These are phyloP conservation scores for Ctenicera cuprea DNA, from an alignment of 2,888 invertebrate species.

Conservation along the genomic window DNA sequence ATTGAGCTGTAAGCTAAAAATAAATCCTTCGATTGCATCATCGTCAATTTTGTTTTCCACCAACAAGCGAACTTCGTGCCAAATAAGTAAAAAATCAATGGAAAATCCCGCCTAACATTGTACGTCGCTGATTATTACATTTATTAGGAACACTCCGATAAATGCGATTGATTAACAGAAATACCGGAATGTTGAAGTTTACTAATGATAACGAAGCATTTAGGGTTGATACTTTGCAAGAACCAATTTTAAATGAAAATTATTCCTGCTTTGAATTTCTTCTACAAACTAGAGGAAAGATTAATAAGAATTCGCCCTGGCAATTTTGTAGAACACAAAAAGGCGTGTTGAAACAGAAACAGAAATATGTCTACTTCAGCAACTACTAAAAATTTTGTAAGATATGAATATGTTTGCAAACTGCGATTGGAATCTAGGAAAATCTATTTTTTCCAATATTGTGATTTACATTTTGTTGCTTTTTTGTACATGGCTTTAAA, in stretches of 20 bases:
- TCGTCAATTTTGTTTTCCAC: constrained; percentile 1
- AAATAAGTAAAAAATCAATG: background rate
- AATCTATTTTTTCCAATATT: too few relatives aligned
- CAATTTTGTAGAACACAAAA: too few relatives aligned
- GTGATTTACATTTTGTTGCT: too few relatives aligned
- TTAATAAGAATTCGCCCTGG: too few relatives aligned
- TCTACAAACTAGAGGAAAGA: too few relatives aligned
- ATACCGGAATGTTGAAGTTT: background rate
- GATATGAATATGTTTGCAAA: too few relatives aligned
- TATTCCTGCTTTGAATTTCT: background rate
- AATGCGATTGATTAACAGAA: background rate
- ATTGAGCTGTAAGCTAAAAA: background rate
- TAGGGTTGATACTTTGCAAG: background rate
- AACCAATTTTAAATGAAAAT: constrained; percentile 5
- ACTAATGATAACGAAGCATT: background rate
- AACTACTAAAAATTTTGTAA: too few relatives aligned
- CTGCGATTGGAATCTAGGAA: too few relatives aligned
- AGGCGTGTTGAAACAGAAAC: too few relatives aligned
- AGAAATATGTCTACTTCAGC: too few relatives aligned
- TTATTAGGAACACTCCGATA: background rate
- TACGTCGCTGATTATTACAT: background rate
- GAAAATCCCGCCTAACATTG: background rate
- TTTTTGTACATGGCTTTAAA: too few relatives aligned
- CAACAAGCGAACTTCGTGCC: background rate
- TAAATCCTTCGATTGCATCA: background rate